phyloP scores from a whole-genome alignment of 64 coral and sea anemone species.

The Orbicella faveolata region DNA sequence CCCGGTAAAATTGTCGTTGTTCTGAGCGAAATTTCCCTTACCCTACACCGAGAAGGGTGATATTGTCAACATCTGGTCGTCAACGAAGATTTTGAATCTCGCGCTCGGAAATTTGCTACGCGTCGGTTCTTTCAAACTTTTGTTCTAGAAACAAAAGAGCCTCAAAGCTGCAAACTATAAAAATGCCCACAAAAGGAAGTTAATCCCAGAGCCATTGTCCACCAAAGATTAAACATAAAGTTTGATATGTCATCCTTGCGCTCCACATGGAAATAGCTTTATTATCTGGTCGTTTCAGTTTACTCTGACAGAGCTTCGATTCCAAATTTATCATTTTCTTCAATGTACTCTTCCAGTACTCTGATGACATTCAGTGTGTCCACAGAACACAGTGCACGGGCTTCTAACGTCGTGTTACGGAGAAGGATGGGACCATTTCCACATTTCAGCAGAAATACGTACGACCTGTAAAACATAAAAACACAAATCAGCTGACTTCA shows the following conservation, averaged over 20 bases:
- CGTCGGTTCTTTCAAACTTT: too few species aligned
- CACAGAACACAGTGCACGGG: constrained; percentile 43
- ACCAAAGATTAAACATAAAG: too few species aligned
- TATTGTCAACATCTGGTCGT: too few species aligned
- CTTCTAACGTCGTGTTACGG: constrained; percentile 82
- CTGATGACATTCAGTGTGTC: constrained; percentile 76
- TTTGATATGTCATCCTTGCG: not conserved
- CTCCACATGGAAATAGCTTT: not conserved
- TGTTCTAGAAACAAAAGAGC: too few species aligned
- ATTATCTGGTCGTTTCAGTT: not conserved
- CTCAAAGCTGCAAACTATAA: too few species aligned
- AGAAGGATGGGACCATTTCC: constrained; percentile 82
- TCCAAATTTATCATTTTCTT: constrained; percentile 65
- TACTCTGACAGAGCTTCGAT: not conserved
- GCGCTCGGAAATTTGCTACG: too few species aligned
- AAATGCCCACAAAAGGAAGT: too few species aligned
- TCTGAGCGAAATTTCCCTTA: too few species aligned
- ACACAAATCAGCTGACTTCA: not conserved
- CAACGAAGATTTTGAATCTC: too few species aligned
- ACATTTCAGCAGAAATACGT: constrained; percentile 84
- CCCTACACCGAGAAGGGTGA: too few species aligned
- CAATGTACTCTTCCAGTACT: constrained; percentile 81
- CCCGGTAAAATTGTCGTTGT: too few species aligned
- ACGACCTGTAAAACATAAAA: constrained; percentile 62
- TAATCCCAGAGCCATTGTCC: too few species aligned